Conservation (phyloP, 2,113 vertebrate genomes). For the Anoura caudifer region DNA sequence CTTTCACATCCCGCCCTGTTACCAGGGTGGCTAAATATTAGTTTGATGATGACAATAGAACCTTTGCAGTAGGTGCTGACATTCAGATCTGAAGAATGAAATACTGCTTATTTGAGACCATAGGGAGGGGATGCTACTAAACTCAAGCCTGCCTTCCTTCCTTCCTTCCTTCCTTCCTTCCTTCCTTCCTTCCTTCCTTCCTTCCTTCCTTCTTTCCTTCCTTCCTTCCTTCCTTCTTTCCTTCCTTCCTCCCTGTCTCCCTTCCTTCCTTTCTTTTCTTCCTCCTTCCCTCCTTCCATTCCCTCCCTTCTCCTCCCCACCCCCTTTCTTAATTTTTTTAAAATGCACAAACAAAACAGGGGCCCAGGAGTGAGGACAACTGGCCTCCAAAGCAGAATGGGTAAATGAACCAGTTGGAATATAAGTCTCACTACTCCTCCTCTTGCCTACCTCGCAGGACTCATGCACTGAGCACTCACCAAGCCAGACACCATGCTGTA, state of each 20-base stretch:
- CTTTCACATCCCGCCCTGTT: background rate
- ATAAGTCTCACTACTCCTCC: too few species aligned
- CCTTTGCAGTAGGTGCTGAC: background rate
- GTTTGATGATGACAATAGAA: background rate
- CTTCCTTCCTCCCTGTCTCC: background rate
- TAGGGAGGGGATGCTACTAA: background rate
- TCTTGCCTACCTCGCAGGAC: background rate
- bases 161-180: accelerated
- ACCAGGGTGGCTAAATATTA: background rate
- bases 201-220: background rate
- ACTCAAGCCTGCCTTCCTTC: background rate
- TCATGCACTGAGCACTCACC: background rate
- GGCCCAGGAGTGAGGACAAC: background rate
- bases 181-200: background rate
- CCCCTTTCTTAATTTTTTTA: background rate
- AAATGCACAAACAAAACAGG: background rate
- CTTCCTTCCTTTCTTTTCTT: background rate
- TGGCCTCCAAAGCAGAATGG: background rate
- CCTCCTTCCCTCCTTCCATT: background rate
- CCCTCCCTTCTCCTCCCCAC: background rate
- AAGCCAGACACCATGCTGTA: background rate
- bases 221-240: background rate
- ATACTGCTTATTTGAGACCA: background rate
- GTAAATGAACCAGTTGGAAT: background rate
- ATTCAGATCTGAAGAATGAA: background rate